Base-by-base conservation (phyloP, 2,888 invertebrate genomes). In the Diarsia brunnea region DNA sequence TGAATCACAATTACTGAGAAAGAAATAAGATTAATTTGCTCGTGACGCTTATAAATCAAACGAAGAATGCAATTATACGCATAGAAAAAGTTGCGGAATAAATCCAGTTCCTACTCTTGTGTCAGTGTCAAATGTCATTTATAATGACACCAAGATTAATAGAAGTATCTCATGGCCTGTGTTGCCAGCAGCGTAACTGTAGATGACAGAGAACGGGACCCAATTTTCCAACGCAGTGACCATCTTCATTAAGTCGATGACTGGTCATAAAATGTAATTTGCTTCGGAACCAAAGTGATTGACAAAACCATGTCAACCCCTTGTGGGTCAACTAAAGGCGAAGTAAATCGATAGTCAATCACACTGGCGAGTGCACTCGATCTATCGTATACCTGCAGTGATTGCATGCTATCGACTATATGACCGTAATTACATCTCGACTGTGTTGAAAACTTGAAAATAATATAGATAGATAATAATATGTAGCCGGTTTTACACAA, bases 401-500 rank as follows among this genome's bases (percentile, higher is more conserved):
- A 81, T 63, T 75, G 63, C 47, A 47, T 21, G 45, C 61, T 58
- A 82, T 71, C 21, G 45, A 31, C 68, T 21, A 53, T 11, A 51
- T 49, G 58, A 12, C 60, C 71, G 55, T 73, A 73, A 74, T 74
- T 74, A 66, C 69, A 51, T 31, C 10, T 63, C 12, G 8, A 31
- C 8, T 61, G 49, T 73, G 65, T 60, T 79, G 75, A 65, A 72
- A 69, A n/a, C n/a, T n/a, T n/a, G n/a, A n/a, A n/a, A n/a, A n/a
- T n/a, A n/a, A n/a, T n/a, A n/a, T n/a, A n/a, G n/a, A n/a, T n/a
- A n/a, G 24, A 64, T 31, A 49, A 64, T 31, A n/a, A n/a, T 72
- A 60, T 60, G 38, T 21, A 27, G 70, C 10, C 24, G 51, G 66
- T 65, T 78, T 81, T 63, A 45, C 31, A 79, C 78, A 84, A 81